A percentile compares a stretch with the other conserved stretches of the same genome.
phyloP scores from a whole-genome alignment of 2,113 vertebrate genomes.

The Cisticola juncidis region DNA sequence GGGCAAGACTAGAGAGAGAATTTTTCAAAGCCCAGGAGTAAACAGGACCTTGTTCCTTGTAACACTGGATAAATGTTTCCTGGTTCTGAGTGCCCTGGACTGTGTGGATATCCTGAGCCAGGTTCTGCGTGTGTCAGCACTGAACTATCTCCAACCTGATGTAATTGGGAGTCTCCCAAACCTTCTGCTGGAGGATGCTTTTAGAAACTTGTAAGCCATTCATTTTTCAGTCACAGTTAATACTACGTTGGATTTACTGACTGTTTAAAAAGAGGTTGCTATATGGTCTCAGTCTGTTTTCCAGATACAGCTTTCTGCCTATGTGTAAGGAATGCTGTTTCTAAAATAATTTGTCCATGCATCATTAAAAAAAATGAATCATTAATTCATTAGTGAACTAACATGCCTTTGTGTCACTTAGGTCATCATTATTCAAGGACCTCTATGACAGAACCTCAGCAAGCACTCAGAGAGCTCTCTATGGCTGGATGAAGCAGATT shows the following conservation, averaged over 20 bases:
- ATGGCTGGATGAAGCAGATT: conserved; percentile 76
- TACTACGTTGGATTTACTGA: neutral
- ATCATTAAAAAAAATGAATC: neutral
- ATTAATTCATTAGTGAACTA: neutral
- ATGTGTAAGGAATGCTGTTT: neutral
- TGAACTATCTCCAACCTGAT: conserved; percentile 71
- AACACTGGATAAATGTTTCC: conserved; percentile 76
- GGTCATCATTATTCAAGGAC: conserved; percentile 79
- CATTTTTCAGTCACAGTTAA: neutral
- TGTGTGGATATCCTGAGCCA: conserved; percentile 77
- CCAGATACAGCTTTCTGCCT: neutral
- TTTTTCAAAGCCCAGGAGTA: conserved; percentile 76
- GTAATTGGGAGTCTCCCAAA: conserved; percentile 64
- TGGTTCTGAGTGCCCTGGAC: conserved; percentile 63
- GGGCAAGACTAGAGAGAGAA: conserved; percentile 49
- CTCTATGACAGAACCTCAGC: conserved; percentile 78
- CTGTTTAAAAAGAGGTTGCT: neutral
- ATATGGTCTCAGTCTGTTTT: neutral
- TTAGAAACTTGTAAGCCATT: conserved; percentile 80
- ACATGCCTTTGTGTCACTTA: neutral
- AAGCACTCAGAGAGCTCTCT: conserved; percentile 70
- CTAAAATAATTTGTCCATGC: neutral
- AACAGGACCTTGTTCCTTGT: conserved; percentile 78
- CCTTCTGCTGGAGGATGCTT: conserved; percentile 69
- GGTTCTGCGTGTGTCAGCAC: conserved; percentile 53